These are phyloP conservation scores for Mayetiola destructor DNA, from an alignment of 2,888 invertebrate genomes.

Conservation along the genomic window DNA sequence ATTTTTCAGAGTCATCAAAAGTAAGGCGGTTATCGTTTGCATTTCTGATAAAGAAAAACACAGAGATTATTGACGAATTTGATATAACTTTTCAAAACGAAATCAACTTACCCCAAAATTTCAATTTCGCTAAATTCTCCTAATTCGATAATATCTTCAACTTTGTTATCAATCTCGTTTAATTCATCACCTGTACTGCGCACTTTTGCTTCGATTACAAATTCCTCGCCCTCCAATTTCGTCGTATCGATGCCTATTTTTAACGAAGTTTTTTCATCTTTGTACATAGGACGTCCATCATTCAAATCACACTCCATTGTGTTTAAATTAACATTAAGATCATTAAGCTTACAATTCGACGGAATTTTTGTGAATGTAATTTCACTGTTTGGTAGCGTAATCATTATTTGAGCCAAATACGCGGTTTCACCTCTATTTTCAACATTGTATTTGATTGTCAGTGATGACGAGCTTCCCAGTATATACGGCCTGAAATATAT, in stretches of 20 bases:
- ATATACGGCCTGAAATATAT: too few species aligned
- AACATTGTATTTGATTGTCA: conserved; percentile 30
- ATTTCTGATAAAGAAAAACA: neutral
- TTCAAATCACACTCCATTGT: conserved; percentile 26
- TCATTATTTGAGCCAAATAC: conserved; percentile 35
- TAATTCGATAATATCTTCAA: conserved; percentile 26
- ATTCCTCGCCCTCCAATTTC: conserved; percentile 25
- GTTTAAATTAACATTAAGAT: conserved; percentile 16
- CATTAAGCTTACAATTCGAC: conserved; percentile 25
- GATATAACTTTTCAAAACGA: neutral
- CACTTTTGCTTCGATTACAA: conserved; percentile 29
- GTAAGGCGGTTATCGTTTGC: neutral
- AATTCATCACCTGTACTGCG: conserved; percentile 32
- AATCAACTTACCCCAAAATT: conserved; percentile 28
- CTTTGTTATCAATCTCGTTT: conserved; percentile 27
- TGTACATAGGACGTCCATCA: conserved; percentile 27
- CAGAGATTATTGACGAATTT: neutral
- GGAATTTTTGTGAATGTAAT: conserved; percentile 31
- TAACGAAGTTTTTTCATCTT: conserved; percentile 21
- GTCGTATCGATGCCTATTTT: conserved; percentile 28
- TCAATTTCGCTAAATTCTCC: conserved; percentile 32
- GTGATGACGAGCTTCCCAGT: conserved; percentile 29
- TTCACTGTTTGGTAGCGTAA: conserved; percentile 31
- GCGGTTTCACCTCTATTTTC: conserved; percentile 37
- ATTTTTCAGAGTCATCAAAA: neutral